Evolutionary conservation across 2,113 vertebrate genomes (phyloP).

Genomic region (Bos javanicus): DNA sequence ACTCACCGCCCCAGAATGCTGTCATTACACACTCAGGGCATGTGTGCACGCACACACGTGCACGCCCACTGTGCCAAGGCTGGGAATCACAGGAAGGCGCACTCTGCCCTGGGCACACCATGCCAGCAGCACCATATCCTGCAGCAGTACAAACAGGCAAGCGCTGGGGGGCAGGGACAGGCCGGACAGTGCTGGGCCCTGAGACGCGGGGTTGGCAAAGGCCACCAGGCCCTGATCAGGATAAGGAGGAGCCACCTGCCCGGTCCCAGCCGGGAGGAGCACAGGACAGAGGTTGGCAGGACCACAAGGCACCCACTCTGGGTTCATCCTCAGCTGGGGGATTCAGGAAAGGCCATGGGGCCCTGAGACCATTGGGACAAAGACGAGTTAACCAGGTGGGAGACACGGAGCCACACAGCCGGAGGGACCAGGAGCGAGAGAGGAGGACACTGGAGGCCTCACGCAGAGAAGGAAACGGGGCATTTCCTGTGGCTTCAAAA

Average conservation of each 20-base stretch:
- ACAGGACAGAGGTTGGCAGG: neutral
- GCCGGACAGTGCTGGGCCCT: neutral
- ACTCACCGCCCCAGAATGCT: neutral
- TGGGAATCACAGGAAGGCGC: no score
- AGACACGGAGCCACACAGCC: rapidly evolving
- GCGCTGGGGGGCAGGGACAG: rapidly evolving
- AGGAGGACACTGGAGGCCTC: neutral
- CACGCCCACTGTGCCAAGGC: neutral
- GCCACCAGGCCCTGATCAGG: neutral
- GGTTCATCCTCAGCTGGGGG: neutral
- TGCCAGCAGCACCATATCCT: rapidly evolving
- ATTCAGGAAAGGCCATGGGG: neutral
- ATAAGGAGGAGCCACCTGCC: neutral
- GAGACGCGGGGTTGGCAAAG: rapidly evolving
- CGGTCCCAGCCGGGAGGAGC: neutral
- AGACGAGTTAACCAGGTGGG: neutral
- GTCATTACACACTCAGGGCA: no score
- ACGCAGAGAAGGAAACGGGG: rapidly evolving
- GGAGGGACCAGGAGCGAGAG: neutral
- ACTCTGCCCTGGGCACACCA: neutral
- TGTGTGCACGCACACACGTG: rapidly evolving
- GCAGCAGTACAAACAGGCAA: neutral
- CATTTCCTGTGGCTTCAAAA: neutral
- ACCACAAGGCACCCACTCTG: neutral
- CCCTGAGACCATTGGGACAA: rapidly evolving